A percentile compares a stretch with the other conserved stretches of the same genome.
phyloP scores from a whole-genome alignment of 2,888 invertebrate genomes.

The Agonopterix arenella region DNA sequence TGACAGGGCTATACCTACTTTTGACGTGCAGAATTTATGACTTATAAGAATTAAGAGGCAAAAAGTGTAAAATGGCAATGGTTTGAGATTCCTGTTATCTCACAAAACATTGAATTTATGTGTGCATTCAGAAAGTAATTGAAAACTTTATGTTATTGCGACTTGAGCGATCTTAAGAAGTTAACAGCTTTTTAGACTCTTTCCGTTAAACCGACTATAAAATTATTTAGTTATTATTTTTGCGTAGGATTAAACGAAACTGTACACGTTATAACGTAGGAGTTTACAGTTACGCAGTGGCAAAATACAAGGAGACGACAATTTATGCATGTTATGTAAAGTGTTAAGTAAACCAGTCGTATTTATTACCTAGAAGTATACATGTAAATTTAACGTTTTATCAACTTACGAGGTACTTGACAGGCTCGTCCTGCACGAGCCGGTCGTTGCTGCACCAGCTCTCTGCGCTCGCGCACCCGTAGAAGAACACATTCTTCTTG shows the following conservation, averaged over 20 bases:
- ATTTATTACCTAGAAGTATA: conserved; percentile 4
- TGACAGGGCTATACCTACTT: too few relatives aligned
- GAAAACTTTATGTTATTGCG: too few relatives aligned
- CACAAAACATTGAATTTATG: too few relatives aligned
- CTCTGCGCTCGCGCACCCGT: conserved; percentile 85
- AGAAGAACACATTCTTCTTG: conserved; percentile 90
- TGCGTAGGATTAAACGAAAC: conserved; percentile 1
- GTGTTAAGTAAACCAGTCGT: conserved; percentile 7
- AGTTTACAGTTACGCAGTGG: conserved; percentile 9
- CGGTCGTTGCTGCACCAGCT: conserved; percentile 82
- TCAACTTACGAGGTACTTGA: conserved; percentile 76
- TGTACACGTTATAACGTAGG: conserved; percentile 1
- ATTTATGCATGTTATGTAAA: conserved; percentile 10
- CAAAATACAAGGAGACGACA: conserved; percentile 4
- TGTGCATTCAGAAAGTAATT: too few relatives aligned
- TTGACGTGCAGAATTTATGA: too few relatives aligned
- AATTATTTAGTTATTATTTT: background rate
- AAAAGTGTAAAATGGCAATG: too few relatives aligned
- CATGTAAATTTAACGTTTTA: conserved; percentile 2
- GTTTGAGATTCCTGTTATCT: too few relatives aligned
- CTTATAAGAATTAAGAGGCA: too few relatives aligned
- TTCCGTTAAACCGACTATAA: conserved; percentile 1
- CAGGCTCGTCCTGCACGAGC: conserved; percentile 72
- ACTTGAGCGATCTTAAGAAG: background rate
- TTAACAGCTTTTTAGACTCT: background rate